Evolutionary conservation across 2,113 vertebrate genomes (phyloP).

Genomic region (Phylloscopus trochilus): DNA sequence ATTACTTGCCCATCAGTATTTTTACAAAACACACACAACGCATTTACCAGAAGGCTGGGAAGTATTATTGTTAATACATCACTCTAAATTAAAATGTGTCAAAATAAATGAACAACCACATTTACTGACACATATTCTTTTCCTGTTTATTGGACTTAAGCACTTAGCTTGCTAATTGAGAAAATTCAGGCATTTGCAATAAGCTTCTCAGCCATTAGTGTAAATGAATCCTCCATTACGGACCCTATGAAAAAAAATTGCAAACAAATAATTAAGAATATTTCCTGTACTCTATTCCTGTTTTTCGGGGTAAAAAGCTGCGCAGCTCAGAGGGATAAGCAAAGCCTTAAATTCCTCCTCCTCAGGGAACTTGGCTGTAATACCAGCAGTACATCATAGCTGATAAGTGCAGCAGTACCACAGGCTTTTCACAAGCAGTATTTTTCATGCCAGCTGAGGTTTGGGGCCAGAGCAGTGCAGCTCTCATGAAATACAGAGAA

Average conservation of each 20-base stretch:
- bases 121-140: slow-evolving; percentile 46
- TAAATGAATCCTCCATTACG: slow-evolving; percentile 25
- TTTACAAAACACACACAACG: background rate
- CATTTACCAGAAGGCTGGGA: background rate
- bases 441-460: background rate
- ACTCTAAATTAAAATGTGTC: slow-evolving; percentile 58
- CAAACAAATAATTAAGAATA: background rate
- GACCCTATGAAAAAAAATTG: background rate
- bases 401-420: background rate
- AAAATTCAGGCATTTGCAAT: slow-evolving; percentile 47
- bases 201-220: slow-evolving; percentile 5
- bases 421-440: background rate
- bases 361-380: background rate
- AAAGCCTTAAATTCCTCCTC: background rate
- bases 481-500: background rate
- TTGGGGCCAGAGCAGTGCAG: background rate
- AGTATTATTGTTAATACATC: slow-evolving; percentile 29
- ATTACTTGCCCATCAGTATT: background rate
- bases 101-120: slow-evolving; percentile 47
- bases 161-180: slow-evolving; percentile 48
- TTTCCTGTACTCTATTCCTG: background rate
- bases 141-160: slow-evolving; percentile 49
- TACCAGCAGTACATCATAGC: background rate
- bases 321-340: background rate
- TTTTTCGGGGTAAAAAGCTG: background rate